Percentiles rank a stretch among this genome's conserved stretches.
These are phyloP conservation scores for Heliangelus exortis DNA, from an alignment of 2,797 vertebrate species.

Conservation along the genomic window DNA sequence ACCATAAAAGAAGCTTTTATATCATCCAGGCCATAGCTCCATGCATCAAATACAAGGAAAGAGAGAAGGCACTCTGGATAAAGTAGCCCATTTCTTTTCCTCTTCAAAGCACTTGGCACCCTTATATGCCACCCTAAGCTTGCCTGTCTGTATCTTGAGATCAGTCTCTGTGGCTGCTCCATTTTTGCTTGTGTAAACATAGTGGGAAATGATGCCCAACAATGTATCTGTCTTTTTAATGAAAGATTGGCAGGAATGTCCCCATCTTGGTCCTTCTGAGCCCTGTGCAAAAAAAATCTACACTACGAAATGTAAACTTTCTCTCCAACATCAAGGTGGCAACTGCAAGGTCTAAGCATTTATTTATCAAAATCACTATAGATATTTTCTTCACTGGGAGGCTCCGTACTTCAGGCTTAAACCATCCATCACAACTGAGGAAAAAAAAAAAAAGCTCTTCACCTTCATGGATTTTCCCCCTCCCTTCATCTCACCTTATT, in stretches of 20 bases:
- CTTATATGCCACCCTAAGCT: background rate
- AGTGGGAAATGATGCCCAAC: background rate
- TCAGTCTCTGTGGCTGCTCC: background rate
- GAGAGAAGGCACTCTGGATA: background rate
- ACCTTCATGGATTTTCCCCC: conserved; percentile 39
- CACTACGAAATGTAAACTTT: background rate
- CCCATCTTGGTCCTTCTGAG: background rate
- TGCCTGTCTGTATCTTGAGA: background rate
- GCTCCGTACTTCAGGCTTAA: conserved; percentile 42
- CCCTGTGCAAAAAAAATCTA: rapidly evolving
- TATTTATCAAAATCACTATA: conserved; percentile 63
- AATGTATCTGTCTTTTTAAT: background rate
- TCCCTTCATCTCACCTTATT: conserved; percentile 43
- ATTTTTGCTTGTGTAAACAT: background rate
- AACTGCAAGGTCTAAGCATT: conserved; percentile 51
- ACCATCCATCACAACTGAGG: conserved; percentile 46
- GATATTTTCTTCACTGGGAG: conserved; percentile 41
- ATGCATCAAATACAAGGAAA: background rate
- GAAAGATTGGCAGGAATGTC: background rate
- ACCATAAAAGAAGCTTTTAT: background rate
- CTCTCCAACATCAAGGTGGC: background rate
- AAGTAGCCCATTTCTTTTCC: background rate
- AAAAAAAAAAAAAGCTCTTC: conserved; percentile 6
- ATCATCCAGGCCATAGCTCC: background rate
- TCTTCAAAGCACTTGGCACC: background rate